Percentiles rank a stretch among this genome's conserved stretches.
These are phyloP conservation scores for Cecropterus lyciades DNA, from an alignment of 1,140 invertebrate genomes.

Conservation along the genomic window DNA sequence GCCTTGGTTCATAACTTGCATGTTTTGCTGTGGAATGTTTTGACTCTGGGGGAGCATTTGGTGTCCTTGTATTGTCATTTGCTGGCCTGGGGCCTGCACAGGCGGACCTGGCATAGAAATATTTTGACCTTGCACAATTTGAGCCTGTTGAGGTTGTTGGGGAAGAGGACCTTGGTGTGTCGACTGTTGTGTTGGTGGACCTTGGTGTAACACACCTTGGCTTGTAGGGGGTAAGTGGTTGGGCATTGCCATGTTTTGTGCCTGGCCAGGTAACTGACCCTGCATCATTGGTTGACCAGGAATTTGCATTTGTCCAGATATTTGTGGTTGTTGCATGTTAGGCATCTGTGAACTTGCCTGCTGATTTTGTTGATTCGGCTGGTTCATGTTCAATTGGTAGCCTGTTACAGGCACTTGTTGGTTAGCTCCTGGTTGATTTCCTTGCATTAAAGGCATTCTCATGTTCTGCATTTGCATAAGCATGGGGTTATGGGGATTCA, in stretches of 20 bases:
- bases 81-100: constrained; percentile 55
- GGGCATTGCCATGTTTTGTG: constrained; percentile 47
- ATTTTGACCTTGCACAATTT: constrained; percentile 56
- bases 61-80: constrained; percentile 57
- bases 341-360: constrained; percentile 58
- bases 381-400: constrained; percentile 61
- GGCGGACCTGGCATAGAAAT: constrained; percentile 63
- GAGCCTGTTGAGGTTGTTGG: constrained; percentile 50
- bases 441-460: constrained; percentile 71
- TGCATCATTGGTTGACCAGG: constrained; percentile 46
- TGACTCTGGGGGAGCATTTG: constrained; percentile 58
- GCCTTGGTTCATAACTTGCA: constrained; percentile 57
- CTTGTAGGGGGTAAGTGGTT: constrained; percentile 47
- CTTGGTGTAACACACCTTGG: constrained; percentile 47
- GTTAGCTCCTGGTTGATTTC: constrained; percentile 58
- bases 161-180: constrained; percentile 39
- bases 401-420: constrained; percentile 57
- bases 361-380: constrained; percentile 58
- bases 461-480: constrained; percentile 76
- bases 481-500: constrained; percentile 65
- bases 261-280: constrained; percentile 43
- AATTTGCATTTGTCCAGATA: constrained; percentile 31
- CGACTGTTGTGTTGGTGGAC: constrained; percentile 46
- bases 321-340: constrained; percentile 41
- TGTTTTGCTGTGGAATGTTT: constrained; percentile 63